phyloP scores from a whole-genome alignment of 2,888 invertebrate species.

The Pelosia muscerda region DNA sequence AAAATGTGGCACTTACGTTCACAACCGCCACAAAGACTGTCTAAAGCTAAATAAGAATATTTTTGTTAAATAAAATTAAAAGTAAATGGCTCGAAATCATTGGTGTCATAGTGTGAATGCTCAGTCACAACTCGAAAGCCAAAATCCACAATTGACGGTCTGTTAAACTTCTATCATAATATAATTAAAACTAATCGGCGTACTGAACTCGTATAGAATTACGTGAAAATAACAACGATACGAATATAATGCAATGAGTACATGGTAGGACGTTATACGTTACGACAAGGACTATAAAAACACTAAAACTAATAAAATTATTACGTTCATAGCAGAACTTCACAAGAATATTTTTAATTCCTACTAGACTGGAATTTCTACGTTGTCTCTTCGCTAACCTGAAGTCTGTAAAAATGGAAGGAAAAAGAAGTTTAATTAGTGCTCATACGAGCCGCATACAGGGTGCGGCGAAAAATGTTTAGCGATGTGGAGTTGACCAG shows the following conservation, averaged over 20 bases:
- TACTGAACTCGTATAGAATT: too few species aligned
- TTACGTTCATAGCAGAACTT: background rate
- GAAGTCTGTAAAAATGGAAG: background rate
- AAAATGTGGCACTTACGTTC: too few species aligned
- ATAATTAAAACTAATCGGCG: too few species aligned
- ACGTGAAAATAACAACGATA: too few species aligned
- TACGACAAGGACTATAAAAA: background rate
- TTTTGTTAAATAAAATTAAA: too few species aligned
- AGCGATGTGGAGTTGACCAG: background rate
- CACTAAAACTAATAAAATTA: background rate
- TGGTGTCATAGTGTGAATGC: background rate
- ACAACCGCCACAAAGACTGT: background rate
- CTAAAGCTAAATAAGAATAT: too few species aligned
- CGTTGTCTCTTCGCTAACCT: background rate
- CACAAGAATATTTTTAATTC: background rate
- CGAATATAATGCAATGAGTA: too few species aligned
- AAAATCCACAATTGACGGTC: too few species aligned
- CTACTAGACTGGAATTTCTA: background rate
- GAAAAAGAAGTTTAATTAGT: conserved; percentile 18
- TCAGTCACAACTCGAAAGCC: too few species aligned
- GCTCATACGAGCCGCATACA: background rate
- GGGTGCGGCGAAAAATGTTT: conserved; percentile 7
- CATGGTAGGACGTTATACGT: too few species aligned
- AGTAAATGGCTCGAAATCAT: background rate
- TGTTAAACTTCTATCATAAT: too few species aligned